Evolutionary conservation across 2,797 vertebrate genomes (phyloP).

Genomic region (Argyrosomus regius): DNA sequence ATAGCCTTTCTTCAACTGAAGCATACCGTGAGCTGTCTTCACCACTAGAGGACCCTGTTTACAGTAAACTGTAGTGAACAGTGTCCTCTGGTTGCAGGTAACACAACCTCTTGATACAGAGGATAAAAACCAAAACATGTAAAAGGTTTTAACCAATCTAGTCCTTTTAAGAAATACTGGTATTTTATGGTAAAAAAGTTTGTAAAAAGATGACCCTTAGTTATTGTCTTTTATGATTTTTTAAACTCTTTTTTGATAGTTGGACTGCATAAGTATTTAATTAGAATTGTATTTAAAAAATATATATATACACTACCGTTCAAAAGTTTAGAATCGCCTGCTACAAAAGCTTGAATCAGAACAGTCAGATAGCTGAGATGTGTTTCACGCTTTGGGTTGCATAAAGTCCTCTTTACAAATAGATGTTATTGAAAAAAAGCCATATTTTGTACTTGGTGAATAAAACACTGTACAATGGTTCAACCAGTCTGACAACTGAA

Average conservation of each 20-base stretch:
- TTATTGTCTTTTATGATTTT: not conserved
- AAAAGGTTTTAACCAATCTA: not conserved
- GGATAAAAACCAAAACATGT: not conserved
- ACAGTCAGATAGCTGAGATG: too few relatives aligned
- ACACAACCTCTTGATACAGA: not conserved
- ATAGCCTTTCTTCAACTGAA: not conserved
- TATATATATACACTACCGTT: not conserved
- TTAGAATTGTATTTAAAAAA: not conserved
- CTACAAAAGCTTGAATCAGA: too few relatives aligned
- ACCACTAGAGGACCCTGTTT: slow-evolving; percentile 12
- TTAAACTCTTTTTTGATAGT: not conserved
- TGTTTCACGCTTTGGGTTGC: too few relatives aligned
- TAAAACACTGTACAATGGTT: too few relatives aligned
- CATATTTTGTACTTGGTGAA: too few relatives aligned
- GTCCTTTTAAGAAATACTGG: not conserved
- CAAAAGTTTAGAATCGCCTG: too few relatives aligned
- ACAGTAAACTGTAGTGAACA: slow-evolving; percentile 6
- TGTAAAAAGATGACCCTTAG: not conserved
- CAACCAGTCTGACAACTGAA: too few relatives aligned
- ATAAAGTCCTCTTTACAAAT: too few relatives aligned
- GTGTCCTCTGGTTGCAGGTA: not conserved
- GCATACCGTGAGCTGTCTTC: not conserved
- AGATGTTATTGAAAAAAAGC: too few relatives aligned
- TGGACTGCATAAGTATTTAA: not conserved
- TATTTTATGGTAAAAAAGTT: not conserved